A percentile compares a stretch with the other conserved stretches of the same genome.
phyloP scores from a whole-genome alignment of 2,888 invertebrate species.

The Protodeltote pygarga region DNA sequence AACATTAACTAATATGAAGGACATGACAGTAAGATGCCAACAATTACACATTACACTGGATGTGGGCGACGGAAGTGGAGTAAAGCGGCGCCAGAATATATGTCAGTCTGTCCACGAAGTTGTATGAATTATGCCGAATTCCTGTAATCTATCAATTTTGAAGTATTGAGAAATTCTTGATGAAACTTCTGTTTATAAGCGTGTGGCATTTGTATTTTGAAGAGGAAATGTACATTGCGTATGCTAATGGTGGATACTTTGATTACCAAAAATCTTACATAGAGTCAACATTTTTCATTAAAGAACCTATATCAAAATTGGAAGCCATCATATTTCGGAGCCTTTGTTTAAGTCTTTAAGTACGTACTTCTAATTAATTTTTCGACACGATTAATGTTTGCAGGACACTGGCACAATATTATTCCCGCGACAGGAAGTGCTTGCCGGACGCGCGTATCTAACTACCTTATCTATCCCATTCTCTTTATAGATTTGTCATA shows the following conservation, averaged over 20 bases:
- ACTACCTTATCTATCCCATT: slow-evolving; percentile 81
- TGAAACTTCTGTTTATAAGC: neutral
- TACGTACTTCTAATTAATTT: slow-evolving; percentile 26
- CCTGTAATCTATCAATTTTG: neutral
- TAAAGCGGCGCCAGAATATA: slow-evolving; percentile 28
- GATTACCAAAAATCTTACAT: no score
- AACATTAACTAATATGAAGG: slow-evolving; percentile 62
- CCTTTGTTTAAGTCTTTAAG: neutral
- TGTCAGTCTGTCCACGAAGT: slow-evolving; percentile 17
- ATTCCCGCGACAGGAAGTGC: slow-evolving; percentile 72
- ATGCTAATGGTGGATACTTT: neutral
- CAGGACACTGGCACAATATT: slow-evolving; percentile 57
- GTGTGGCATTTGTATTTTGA: neutral
- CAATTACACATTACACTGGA: slow-evolving; percentile 54
- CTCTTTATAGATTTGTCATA: slow-evolving; percentile 71
- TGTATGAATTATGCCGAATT: slow-evolving; percentile 16
- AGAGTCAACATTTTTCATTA: no score
- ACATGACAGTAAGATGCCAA: slow-evolving; percentile 58
- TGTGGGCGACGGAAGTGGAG: slow-evolving; percentile 61
- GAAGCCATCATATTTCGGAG: neutral
- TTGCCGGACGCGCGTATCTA: slow-evolving; percentile 82
- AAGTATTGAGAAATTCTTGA: neutral
- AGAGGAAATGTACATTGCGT: neutral
- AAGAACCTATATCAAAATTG: no score
- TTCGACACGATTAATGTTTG: slow-evolving; percentile 51